These are phyloP conservation scores for Hypsopygia costalis DNA, from an alignment of 2,888 invertebrate species.

Conservation along the genomic window DNA sequence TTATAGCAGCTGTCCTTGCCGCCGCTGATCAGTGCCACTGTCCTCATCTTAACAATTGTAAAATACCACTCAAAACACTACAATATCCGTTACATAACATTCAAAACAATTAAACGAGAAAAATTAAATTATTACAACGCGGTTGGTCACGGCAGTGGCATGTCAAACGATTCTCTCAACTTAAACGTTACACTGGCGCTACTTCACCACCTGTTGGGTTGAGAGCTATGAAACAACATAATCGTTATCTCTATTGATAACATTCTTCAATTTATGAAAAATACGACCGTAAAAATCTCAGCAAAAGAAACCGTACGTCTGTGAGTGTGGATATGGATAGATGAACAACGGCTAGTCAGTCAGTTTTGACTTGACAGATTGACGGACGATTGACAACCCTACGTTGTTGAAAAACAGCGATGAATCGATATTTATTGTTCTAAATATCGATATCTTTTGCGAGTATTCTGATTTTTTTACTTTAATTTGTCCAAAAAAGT, in stretches of 20 bases:
- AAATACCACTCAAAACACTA: conserved; percentile 45
- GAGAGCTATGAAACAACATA: conserved; percentile 39
- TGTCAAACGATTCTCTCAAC: conserved; percentile 32
- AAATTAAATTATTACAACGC: conserved; percentile 44
- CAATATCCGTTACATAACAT: conserved; percentile 71
- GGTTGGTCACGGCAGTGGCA: conserved; percentile 49
- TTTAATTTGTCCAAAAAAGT: no score
- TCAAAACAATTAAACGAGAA: conserved; percentile 57
- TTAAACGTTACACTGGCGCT: conserved; percentile 26
- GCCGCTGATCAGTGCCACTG: conserved; percentile 95
- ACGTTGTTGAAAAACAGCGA: no score
- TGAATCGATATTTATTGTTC: no score
- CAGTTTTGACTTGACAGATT: no score
- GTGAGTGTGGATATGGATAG: no score
- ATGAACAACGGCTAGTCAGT: no score
- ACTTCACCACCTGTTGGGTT: conserved; percentile 36
- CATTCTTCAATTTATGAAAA: conserved; percentile 52
- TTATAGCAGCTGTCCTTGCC: conserved; percentile 99
- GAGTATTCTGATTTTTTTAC: no score
- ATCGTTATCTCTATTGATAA: conserved; percentile 69
- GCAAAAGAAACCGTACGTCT: conserved; percentile 24
- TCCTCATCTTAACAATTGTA: conserved; percentile 84
- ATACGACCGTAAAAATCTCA: conserved; percentile 36
- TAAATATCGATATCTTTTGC: no score
- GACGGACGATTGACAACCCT: no score